Evolutionary conservation across 1,140 invertebrate species (phyloP), one percentile per base, ranked within the genome.

Genomic region (Dreissena polymorpha): DNA sequence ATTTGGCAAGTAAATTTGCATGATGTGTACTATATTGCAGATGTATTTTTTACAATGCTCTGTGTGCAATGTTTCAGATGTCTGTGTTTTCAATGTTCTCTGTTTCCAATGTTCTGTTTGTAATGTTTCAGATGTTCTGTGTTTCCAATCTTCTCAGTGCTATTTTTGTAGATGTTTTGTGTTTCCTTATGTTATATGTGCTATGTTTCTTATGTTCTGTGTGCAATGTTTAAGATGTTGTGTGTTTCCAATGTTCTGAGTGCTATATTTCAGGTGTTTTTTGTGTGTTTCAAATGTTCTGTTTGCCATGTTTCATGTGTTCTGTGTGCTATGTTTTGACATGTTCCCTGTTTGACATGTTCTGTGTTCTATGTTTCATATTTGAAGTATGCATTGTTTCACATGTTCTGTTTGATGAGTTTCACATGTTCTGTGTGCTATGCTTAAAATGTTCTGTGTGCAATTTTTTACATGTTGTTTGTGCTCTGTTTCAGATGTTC

Each of bases 111-210:
- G 39, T 39, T 39, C 39, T 39, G 39, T 39, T 2, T 39, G 39
- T 2, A 5, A 8, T 39, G 39, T 53, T 49, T 16, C 25, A 55
- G 8, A 23, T 73, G n/a, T 73, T 23, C 51, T 73, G 49, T 16
- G 16, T 53, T 49, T 55, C 53, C 13, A 0, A n/a, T 73, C 49
- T 27, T 49, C 51, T 73, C 2, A 10, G 25, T 27, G 8, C 0
- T 10, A 3, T 53, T 53, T 53, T 55, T 55, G 13, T 51, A 55
- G 49, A 21, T 73, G 70, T 73, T 53, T 25, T 73, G 70, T 57
- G 70, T 21, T 51, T 49, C 23, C n/a, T 23, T 39, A 39, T 39
- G 39, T 39, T 39, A 39, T 39, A 8, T 39, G 39, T 39, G 39
- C 39, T 39, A 8, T 39, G 39, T 39, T 39, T 39, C 39, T 5